These are phyloP conservation scores for Drosophila buzzatii DNA, from an alignment of 2,888 invertebrate species.

Conservation along the genomic window DNA sequence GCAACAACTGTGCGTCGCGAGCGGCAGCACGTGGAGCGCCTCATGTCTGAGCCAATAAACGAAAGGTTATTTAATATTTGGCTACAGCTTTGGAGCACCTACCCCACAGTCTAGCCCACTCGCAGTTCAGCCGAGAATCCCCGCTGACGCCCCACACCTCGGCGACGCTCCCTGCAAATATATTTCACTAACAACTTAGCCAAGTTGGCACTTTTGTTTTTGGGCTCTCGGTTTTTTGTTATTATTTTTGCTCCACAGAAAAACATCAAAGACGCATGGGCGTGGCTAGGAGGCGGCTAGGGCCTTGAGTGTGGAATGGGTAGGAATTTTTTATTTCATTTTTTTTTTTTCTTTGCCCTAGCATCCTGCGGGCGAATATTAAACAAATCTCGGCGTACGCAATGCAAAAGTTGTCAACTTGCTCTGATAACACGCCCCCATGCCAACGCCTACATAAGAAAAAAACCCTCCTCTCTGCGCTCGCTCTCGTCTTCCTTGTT, in stretches of 20 bases:
- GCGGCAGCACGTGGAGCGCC: slow-evolving; percentile 51
- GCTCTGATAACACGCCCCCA: slow-evolving; percentile 66
- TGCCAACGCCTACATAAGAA: not conserved
- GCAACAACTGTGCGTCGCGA: slow-evolving; percentile 19
- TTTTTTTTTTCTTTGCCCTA: slow-evolving; percentile 28
- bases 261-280: slow-evolving; percentile 67
- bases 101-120: too few relatives aligned
- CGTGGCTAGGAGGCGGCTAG: slow-evolving; percentile 38
- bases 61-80: slow-evolving; percentile 82
- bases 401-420: slow-evolving; percentile 80
- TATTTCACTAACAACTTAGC: slow-evolving; percentile 60
- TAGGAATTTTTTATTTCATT: slow-evolving; percentile 13
- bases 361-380: slow-evolving; percentile 74
- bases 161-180: not conserved
- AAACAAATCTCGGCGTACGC: slow-evolving; percentile 78
- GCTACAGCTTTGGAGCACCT: slow-evolving; percentile 49
- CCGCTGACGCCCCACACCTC: not conserved
- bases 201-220: slow-evolving; percentile 70
- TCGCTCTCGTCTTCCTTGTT: slow-evolving; percentile 16
- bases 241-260: slow-evolving; percentile 20
- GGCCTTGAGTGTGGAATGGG: not conserved
- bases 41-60: slow-evolving; percentile 78
- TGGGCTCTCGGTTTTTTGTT: slow-evolving; percentile 12
- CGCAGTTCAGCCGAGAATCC: too few relatives aligned
- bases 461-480: not conserved